Percentiles rank a stretch among this genome's conserved stretches.
Evolutionary conservation across 2,888 invertebrate genomes (phyloP).

Genomic region (Campaea margaritaria): DNA sequence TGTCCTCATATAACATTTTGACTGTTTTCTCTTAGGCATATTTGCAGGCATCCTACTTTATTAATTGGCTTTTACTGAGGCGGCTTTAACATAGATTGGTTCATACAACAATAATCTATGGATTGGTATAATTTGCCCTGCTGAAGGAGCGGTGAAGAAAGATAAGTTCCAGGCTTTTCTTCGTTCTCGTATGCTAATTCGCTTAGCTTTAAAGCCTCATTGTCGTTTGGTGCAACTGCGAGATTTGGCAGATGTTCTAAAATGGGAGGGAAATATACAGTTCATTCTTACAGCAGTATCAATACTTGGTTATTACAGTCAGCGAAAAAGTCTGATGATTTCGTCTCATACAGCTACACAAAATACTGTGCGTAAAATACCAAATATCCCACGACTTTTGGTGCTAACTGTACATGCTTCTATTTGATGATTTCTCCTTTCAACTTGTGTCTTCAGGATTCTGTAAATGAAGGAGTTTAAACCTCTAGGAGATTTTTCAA

Average conservation of each 20-base stretch:
- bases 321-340: too few relatives aligned
- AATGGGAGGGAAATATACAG: background rate
- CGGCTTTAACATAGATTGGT: slow-evolving; percentile 30
- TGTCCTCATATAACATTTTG: slow-evolving; percentile 38
- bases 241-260: slow-evolving; percentile 16
- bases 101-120: slow-evolving; percentile 26
- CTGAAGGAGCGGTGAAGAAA: slow-evolving; percentile 33
- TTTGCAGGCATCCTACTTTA: slow-evolving; percentile 36
- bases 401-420: too few relatives aligned
- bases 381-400: too few relatives aligned
- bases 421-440: too few relatives aligned
- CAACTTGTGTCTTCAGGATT: too few relatives aligned
- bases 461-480: too few relatives aligned
- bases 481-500: too few relatives aligned
- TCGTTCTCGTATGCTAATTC: slow-evolving; percentile 29
- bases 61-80: slow-evolving; percentile 36
- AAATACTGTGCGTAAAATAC: too few relatives aligned
- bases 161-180: slow-evolving; percentile 41
- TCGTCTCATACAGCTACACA: too few relatives aligned
- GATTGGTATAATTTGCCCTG: slow-evolving; percentile 24
- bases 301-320: too few relatives aligned
- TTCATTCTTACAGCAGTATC: too few relatives aligned
- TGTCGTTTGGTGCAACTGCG: slow-evolving; percentile 19
- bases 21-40: slow-evolving; percentile 33
- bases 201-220: slow-evolving; percentile 38